phyloP scores from a whole-genome alignment of 2,797 vertebrate species.

The Chrysolophus pictus region DNA sequence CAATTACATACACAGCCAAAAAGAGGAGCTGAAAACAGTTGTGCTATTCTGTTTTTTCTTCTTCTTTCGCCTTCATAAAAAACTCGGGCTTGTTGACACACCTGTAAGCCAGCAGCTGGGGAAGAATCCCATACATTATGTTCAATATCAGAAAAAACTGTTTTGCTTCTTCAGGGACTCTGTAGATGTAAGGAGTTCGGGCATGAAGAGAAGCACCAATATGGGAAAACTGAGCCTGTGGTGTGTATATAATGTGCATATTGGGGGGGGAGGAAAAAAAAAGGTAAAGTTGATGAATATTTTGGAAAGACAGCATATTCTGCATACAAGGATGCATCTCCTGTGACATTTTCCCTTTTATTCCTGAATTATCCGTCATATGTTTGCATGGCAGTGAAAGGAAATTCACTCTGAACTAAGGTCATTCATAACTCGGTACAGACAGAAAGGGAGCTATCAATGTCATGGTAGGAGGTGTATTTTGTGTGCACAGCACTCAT shows the following conservation, averaged over 20 bases:
- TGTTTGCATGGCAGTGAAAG: not conserved
- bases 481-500: not conserved
- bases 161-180: conserved; percentile 88
- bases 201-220: conserved; percentile 94
- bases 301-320: conserved; percentile 20
- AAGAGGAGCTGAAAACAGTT: not conserved
- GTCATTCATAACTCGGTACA: not conserved
- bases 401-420: not conserved
- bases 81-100: conserved; percentile 88
- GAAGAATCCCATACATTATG: conserved; percentile 85
- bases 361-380: conserved; percentile 3
- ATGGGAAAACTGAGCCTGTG: conserved; percentile 94
- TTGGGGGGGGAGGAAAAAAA: conserved; percentile 39
- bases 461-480: not conserved
- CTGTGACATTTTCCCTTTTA: conserved; percentile 27
- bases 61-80: conserved; percentile 82
- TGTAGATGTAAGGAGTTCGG: conserved; percentile 91
- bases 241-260: conserved; percentile 50
- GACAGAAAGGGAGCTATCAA: not conserved
- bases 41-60: conserved; percentile 82
- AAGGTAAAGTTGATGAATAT: not conserved
- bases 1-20: not conserved
- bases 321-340: conserved; percentile 29
- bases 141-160: conserved; percentile 87
- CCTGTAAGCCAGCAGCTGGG: conserved; percentile 91